Evolutionary conservation across 2,797 vertebrate species (phyloP).

Genomic region (Myiothlypis chrysogaster): DNA sequence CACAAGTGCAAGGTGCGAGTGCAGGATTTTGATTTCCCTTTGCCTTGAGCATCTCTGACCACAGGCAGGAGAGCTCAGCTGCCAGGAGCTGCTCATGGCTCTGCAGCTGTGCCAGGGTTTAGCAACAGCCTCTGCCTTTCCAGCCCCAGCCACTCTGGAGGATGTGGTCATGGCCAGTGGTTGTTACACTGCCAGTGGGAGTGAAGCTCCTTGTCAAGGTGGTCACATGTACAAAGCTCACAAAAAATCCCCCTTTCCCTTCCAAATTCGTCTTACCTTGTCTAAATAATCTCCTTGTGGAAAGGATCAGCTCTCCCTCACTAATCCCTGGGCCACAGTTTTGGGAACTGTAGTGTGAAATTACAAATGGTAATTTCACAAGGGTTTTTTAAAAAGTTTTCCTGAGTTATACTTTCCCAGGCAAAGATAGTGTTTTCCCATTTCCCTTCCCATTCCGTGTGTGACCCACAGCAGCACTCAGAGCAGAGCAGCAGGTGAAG

Average conservation of each 20-base stretch:
- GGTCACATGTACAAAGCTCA: background rate
- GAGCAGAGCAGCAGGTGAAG: background rate
- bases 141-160: fast-evolving
- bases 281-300: background rate
- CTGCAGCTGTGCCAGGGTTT: background rate
- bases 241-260: background rate
- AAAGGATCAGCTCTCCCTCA: background rate
- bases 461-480: background rate
- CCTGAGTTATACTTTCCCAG: background rate
- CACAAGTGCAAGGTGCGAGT: background rate
- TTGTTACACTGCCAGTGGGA: background rate
- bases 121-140: background rate
- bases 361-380: background rate
- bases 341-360: background rate
- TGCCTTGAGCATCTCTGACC: background rate
- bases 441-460: background rate
- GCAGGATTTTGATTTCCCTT: background rate
- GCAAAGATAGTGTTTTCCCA: background rate
- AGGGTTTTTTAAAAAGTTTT: background rate
- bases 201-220: background rate
- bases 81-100: fast-evolving
- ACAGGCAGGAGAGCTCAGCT: background rate
- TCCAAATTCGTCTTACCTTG: background rate
- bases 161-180: background rate
- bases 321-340: background rate